These are phyloP conservation scores for Glaucopsyche alexis DNA, from an alignment of 2,888 invertebrate species.

Conservation along the genomic window DNA sequence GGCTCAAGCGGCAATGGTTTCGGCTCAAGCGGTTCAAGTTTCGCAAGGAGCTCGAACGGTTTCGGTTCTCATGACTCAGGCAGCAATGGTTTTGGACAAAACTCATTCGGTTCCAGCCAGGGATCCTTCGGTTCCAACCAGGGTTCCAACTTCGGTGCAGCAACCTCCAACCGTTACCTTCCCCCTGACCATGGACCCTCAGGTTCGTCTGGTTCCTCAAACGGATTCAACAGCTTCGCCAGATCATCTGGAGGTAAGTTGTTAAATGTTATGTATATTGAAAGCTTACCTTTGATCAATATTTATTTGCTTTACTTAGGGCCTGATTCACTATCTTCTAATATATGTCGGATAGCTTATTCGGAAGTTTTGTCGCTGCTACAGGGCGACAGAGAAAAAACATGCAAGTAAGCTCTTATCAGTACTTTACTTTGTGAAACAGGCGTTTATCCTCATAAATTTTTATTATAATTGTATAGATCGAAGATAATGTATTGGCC, in stretches of 20 bases:
- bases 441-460: too few relatives aligned
- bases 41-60: constrained; percentile 31
- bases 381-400: too few relatives aligned
- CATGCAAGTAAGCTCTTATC: too few relatives aligned
- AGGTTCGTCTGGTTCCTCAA: constrained; percentile 37
- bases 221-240: constrained; percentile 37
- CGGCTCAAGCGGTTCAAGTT: constrained; percentile 30
- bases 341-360: too few relatives aligned
- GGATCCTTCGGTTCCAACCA: constrained; percentile 36
- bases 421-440: too few relatives aligned
- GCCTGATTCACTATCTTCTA: too few relatives aligned
- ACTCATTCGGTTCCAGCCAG: constrained; percentile 31
- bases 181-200: constrained; percentile 62
- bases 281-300: too few relatives aligned
- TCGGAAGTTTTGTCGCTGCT: too few relatives aligned
- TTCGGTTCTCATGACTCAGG: constrained; percentile 18
- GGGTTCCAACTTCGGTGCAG: constrained; percentile 47
- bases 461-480: too few relatives aligned
- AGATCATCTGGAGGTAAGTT: not conserved
- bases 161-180: constrained; percentile 66
- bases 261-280: not conserved
- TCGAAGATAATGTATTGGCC: too few relatives aligned
- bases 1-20: constrained; percentile 40
- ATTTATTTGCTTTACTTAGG: too few relatives aligned
- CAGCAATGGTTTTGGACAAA: constrained; percentile 30